phyloP scores from a whole-genome alignment of 2,888 invertebrate genomes.

The Apamea epomidion region DNA sequence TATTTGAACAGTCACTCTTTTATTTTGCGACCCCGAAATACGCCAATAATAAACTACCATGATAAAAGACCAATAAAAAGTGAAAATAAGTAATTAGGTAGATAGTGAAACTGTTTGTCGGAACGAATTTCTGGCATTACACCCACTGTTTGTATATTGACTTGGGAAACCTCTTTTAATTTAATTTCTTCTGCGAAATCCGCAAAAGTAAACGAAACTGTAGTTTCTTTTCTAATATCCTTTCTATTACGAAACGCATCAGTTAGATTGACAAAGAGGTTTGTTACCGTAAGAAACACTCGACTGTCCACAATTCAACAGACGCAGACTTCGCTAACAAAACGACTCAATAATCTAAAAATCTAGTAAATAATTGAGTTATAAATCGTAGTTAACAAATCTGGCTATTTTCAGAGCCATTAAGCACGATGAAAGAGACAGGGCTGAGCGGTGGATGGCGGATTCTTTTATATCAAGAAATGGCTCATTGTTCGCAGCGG shows the following conservation, averaged over 20 bases:
- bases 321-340: slow-evolving; percentile 38
- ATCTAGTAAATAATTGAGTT: slow-evolving; percentile 67
- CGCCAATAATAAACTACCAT: slow-evolving; percentile 41
- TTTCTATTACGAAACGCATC: slow-evolving; percentile 15
- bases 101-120: slow-evolving; percentile 18
- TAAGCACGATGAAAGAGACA: slow-evolving; percentile 68
- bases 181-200: slow-evolving; percentile 24
- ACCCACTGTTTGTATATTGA: not conserved
- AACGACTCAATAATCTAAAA: slow-evolving; percentile 59
- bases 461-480: slow-evolving; percentile 67
- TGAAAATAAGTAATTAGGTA: slow-evolving; percentile 54
- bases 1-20: slow-evolving; percentile 68
- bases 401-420: slow-evolving; percentile 68
- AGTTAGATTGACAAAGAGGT: slow-evolving; percentile 31
- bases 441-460: slow-evolving; percentile 41
- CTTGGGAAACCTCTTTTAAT: slow-evolving; percentile 6
- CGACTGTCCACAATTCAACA: slow-evolving; percentile 35
- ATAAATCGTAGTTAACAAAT: slow-evolving; percentile 67
- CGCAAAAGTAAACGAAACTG: slow-evolving; percentile 31
- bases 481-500: slow-evolving; percentile 64
- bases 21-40: slow-evolving; percentile 52
- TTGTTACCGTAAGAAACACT: slow-evolving; percentile 36
- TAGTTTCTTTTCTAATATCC: slow-evolving; percentile 17
- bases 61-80: slow-evolving; percentile 43
- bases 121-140: slow-evolving; percentile 22